Base-by-base conservation (phyloP, 1,140 invertebrate species). In the Thaumatotibia leucotreta region DNA sequence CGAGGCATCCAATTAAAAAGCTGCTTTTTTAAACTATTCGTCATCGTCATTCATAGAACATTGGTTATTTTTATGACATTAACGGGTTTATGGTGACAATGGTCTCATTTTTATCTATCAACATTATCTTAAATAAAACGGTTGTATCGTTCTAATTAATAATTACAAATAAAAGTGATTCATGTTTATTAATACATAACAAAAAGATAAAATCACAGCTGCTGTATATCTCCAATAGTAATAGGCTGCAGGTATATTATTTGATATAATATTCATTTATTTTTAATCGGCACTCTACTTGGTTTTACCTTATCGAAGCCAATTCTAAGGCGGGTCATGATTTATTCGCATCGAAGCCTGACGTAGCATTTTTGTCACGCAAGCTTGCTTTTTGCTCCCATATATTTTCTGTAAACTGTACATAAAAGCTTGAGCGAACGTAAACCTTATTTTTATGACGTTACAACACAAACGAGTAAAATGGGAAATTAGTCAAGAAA, bases 321-420 rank as follows among this genome's bases (percentile, higher is more conserved):
- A 8, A 27, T 58, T 31, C 52, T 27, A 27, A 58, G 52, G 39
- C 39, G 39, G 39, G 39, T 29, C 52, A 58, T 58, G 52, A 58
- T 58, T 58, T 58, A 58, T 58, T 58, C 52, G 52, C 27, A 8
- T 11, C 24, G 24, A 27, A 27, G 52, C 52, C 52, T 58, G 52
- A 58, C 52, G 52, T 58, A 58, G 52, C 52, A 27, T 58, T 58
- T 58, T 58, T 24, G 52, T 58, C 52, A 58, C 52, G 52, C 52
- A 14, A 58, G 52, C 23, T n/a, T 29, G 23, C 23, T 27, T 27
- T 58, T 27, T 27, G 24, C 27, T 58, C 10, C 23, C 27, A 58
- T 24, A 58, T 29, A 58, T 58, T 58, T 14, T 27, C 24, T 29
- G 24, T 27, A 52, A 58, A 58, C 52, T 58, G n/a, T n/a, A 8